Conservation (phyloP, 2,888 invertebrate species). For the Drosophila heteroneura region DNA sequence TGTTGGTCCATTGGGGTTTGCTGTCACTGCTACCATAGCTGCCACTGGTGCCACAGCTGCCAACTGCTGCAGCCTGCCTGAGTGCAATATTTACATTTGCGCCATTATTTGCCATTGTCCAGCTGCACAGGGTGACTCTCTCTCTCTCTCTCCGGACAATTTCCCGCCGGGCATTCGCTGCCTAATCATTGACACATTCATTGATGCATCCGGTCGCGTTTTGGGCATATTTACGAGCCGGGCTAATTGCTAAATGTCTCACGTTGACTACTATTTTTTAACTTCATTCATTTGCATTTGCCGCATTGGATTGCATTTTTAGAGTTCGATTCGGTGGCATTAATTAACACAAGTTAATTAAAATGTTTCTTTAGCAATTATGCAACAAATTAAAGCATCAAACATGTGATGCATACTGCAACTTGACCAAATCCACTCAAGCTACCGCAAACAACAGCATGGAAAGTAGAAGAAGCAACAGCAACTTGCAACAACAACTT, state of each 20-base stretch:
- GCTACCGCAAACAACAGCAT: conserved; percentile 37
- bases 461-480: conserved; percentile 6
- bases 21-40: neutral
- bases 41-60: conserved; percentile 8
- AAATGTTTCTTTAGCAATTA: conserved; percentile 23
- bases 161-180: conserved; percentile 13
- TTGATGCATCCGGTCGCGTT: conserved; percentile 65
- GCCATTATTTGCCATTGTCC: conserved; percentile 59
- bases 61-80: conserved; percentile 9
- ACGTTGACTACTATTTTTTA: conserved; percentile 9
- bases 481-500: conserved; percentile 32
- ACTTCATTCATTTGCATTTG: conserved; percentile 12
- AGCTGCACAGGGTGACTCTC: neutral
- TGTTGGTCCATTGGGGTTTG: conserved; percentile 42
- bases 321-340: conserved; percentile 8
- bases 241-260: conserved; percentile 56
- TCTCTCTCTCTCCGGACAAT: neutral
- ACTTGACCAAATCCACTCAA: conserved; percentile 40
- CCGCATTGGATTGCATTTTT: neutral
- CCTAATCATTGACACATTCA: conserved; percentile 79
- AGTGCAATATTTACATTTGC: conserved; percentile 75
- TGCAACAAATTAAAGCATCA: conserved; percentile 17
- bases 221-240: conserved; percentile 68
- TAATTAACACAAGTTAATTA: conserved; percentile 24
- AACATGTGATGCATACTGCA: conserved; percentile 27